Evolutionary conservation across 2,113 vertebrate genomes (phyloP).

Genomic region (Syrrhaptes paradoxus): DNA sequence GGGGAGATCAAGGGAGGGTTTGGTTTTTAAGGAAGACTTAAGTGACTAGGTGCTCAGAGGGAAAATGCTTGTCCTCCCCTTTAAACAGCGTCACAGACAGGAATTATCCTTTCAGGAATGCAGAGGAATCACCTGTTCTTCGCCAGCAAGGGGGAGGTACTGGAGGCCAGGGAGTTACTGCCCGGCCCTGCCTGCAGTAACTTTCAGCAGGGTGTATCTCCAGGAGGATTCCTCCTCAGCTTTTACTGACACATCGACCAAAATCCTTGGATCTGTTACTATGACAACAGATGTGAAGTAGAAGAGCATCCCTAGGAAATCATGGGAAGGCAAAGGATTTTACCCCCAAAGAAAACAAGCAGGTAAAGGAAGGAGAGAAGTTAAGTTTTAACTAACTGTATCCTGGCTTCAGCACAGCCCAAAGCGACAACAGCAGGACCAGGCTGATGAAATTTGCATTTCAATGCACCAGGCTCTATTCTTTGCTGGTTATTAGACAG

Average conservation of each 20-base stretch:
- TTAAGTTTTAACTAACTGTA: neutral
- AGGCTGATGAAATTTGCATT: neutral
- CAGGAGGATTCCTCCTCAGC: neutral
- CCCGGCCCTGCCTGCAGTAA: neutral
- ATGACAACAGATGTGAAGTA: constrained; percentile 20
- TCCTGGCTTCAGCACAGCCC: neutral
- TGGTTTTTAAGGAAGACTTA: neutral
- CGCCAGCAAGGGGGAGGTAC: neutral
- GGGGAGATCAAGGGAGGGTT: neutral
- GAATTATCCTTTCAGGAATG: constrained; percentile 27
- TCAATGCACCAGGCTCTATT: neutral
- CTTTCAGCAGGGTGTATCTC: neutral
- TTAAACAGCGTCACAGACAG: neutral
- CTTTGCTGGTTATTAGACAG: neutral
- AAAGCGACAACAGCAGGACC: neutral
- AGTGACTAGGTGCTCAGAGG: neutral
- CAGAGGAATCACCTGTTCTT: constrained; percentile 2
- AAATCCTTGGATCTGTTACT: constrained; percentile 18
- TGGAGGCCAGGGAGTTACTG: neutral
- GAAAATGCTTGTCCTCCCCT: neutral
- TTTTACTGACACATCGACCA: constrained; percentile 9
- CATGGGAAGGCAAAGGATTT: neutral
- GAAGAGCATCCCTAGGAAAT: neutral
- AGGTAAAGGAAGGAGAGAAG: neutral
- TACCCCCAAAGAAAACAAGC: neutral